Evolutionary conservation across 2,797 vertebrate species (phyloP), one percentile per base, ranked within the genome.

Genomic region (Melanotaenia trifasciata): DNA sequence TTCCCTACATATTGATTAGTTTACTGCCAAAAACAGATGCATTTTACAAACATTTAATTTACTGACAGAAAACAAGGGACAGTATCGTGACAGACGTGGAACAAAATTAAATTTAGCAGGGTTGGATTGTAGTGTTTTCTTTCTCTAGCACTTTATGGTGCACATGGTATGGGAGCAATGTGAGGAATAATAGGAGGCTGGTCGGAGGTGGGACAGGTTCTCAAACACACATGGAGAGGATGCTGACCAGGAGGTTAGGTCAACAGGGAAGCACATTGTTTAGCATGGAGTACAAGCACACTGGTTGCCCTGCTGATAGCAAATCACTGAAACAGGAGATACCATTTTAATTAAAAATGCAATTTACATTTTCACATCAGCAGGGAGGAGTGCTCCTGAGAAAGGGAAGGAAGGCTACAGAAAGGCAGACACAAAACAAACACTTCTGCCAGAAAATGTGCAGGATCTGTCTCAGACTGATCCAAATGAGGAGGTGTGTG

Each of bases 261-360:
- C 81, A 86, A 81, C 78, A 40, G 76, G 81, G 61, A 74, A 73
- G 50, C 63, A 67, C 67, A 86, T 81, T 80, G 85, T 76, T 54
- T 76, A 75, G 87, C 83, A 65, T 26, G 56, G 33, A 63, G 28
- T 28, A 56, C 62, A 38, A 28, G 24, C 60, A 28, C 75, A 61
- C 28, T 3, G 68, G 74, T 57, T 77, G 73, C 40, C 59, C 43
- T 26, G 67, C 60, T 36, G 76, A 84, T 67, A 78, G 56, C 56
- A 33, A 71, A 76, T 75, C 12, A 56, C 35, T 58, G 56, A 83
- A 80, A 66, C 76, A 57, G 53, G 72, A 77, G 72, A 85, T 81
- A 76, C 56, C 1, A 58, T 79, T 89, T 78, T 85, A 89, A 90
- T 91, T 91, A 90, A 85, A 90, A 90, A 79, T 73, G 63, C 58